phyloP scores from a whole-genome alignment of 1,140 invertebrate species.

The Drosophila navojoa region DNA sequence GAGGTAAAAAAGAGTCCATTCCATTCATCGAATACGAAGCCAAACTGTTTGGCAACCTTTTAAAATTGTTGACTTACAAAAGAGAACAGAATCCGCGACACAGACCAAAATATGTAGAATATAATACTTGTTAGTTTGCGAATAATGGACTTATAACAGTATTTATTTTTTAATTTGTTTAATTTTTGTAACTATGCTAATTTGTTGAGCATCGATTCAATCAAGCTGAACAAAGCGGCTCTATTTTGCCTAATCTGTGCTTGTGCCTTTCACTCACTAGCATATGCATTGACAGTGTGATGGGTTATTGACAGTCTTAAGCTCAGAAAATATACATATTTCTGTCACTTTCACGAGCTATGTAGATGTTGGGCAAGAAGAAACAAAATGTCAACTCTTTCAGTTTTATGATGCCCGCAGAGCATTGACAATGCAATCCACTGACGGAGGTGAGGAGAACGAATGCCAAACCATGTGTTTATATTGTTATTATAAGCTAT shows the following conservation, averaged over 20 bases:
- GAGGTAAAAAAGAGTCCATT: neutral
- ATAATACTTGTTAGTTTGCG: neutral
- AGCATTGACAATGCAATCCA: conserved; percentile 17
- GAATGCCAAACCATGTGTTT: conserved; percentile 58
- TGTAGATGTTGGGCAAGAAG: neutral
- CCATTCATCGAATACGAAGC: no score
- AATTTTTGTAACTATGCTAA: neutral
- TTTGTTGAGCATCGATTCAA: neutral
- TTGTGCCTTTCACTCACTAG: conserved; percentile 38
- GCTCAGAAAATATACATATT: conserved; percentile 26
- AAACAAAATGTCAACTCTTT: conserved; percentile 20
- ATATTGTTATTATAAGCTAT: conserved; percentile 59
- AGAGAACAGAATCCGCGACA: neutral
- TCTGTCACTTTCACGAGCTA: conserved; percentile 50
- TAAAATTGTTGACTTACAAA: no score
- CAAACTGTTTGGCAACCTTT: no score
- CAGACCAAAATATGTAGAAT: neutral
- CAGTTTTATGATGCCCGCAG: conserved; percentile 24
- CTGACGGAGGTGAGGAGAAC: conserved; percentile 16
- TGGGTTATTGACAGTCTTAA: conserved; percentile 36
- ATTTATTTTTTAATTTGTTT: neutral
- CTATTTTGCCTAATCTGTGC: conserved; percentile 3
- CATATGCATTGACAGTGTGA: conserved; percentile 18
- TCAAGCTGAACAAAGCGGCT: conserved; percentile 5
- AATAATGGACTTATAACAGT: no score